These are phyloP conservation scores for Bilobella aurantiaca DNA, from an alignment of 1,140 invertebrate species.

Conservation along the genomic window DNA sequence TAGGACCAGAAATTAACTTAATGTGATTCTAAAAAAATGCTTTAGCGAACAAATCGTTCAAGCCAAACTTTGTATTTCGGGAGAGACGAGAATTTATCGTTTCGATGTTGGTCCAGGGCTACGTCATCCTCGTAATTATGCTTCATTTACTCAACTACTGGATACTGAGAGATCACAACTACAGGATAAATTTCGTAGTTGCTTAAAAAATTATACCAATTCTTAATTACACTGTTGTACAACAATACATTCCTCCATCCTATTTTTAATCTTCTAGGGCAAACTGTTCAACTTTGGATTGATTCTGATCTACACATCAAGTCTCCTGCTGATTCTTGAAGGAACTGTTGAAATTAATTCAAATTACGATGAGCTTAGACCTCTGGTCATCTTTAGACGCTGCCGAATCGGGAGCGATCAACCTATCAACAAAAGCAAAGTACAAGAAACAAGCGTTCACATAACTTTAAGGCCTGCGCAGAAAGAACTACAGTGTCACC, in stretches of 20 bases:
- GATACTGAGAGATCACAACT: background rate
- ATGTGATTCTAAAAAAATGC: background rate
- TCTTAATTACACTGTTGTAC: background rate
- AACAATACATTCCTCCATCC: background rate
- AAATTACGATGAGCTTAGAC: background rate
- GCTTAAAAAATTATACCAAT: background rate
- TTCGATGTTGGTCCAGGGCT: background rate
- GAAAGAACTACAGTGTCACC: background rate
- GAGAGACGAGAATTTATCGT: background rate
- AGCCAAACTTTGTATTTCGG: background rate
- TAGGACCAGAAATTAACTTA: background rate
- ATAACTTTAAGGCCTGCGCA: background rate
- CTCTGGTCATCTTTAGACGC: background rate
- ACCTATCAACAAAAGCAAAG: too few species aligned
- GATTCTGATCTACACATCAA: background rate
- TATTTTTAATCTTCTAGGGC: background rate
- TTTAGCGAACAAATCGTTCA: too few species aligned
- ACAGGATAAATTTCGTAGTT: background rate
- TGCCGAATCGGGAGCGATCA: background rate
- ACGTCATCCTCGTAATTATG: background rate
- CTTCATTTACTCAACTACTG: background rate
- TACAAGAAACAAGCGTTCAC: background rate
- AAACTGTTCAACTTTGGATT: background rate
- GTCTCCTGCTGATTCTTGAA: background rate
- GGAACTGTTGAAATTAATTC: background rate